Evolutionary conservation across 2,113 vertebrate species (phyloP).

Genomic region (Chiloscyllium plagiosum): DNA sequence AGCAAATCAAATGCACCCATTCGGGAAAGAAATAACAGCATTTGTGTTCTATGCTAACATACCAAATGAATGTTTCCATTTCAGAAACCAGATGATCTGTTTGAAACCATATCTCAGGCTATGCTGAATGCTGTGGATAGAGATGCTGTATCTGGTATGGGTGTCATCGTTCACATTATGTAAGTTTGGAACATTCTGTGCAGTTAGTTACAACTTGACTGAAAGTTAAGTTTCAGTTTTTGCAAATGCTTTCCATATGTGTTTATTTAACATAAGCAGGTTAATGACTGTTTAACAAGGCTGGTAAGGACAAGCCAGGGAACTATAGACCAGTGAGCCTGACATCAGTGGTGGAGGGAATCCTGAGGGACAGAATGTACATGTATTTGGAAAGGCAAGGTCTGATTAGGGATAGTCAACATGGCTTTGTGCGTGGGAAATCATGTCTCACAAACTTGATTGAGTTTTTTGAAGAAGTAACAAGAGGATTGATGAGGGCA

Average conservation of each 20-base stretch:
- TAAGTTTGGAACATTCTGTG: slow-evolving; percentile 58
- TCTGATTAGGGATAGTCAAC: no score
- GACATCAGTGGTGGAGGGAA: no score
- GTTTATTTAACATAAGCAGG: neutral
- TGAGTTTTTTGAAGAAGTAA: no score
- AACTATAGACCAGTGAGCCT: no score
- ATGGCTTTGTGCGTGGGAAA: no score
- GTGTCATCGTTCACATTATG: slow-evolving; percentile 86
- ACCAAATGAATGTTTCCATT: slow-evolving; percentile 3
- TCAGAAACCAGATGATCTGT: slow-evolving; percentile 86
- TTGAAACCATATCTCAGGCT: slow-evolving; percentile 94
- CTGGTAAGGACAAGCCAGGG: no score
- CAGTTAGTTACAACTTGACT: neutral
- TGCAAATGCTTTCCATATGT: neutral
- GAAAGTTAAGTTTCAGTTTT: neutral
- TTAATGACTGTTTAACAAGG: neutral
- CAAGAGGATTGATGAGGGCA: no score
- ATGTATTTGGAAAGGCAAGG: no score
- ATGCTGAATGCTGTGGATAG: slow-evolving; percentile 93
- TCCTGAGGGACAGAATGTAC: no score
- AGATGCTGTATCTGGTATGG: slow-evolving; percentile 91
- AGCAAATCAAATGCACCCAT: neutral
- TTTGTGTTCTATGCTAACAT: neutral
- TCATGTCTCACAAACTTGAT: no score
- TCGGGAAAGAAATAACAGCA: neutral